phyloP scores from a whole-genome alignment of 2,888 invertebrate genomes.

The Pandemis heparana region DNA sequence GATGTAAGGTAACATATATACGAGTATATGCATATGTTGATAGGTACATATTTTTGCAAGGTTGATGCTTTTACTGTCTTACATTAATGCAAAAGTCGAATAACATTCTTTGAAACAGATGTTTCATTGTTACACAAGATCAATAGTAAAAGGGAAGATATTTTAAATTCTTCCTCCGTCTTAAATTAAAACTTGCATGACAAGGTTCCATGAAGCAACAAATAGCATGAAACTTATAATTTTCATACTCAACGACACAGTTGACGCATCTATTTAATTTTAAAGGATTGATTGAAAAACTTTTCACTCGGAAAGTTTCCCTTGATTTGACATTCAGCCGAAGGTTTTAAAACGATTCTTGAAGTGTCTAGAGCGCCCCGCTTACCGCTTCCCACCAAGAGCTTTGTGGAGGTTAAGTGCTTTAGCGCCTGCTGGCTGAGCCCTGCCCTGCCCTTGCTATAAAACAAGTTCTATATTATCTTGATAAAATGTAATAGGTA shows the following conservation, averaged over 20 bases:
- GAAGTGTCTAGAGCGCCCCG: conserved; percentile 15
- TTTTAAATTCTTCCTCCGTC: too few relatives aligned
- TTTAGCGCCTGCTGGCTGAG: conserved; percentile 6
- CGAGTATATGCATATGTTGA: background rate
- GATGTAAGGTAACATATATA: background rate
- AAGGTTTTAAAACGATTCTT: conserved; percentile 32
- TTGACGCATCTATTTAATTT: conserved; percentile 17
- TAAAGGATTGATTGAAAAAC: conserved; percentile 55
- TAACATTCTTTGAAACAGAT: too few relatives aligned
- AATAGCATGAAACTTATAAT: background rate
- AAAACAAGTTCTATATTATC: background rate
- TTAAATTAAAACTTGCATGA: background rate
- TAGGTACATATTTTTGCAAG: background rate
- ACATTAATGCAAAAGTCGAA: background rate
- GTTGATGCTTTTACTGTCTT: background rate
- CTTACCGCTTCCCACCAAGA: conserved; percentile 16
- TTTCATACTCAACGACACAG: background rate
- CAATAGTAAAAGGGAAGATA: too few relatives aligned
- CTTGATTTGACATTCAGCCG: conserved; percentile 39
- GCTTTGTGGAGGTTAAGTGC: conserved; percentile 35
- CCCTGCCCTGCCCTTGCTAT: conserved; percentile 23
- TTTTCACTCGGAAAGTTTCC: conserved; percentile 47
- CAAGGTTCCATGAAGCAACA: background rate
- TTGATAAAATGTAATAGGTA: background rate
- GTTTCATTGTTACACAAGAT: too few relatives aligned